Conservation (phyloP, 2,113 vertebrate species). For the Notothenia coriiceps region DNA sequence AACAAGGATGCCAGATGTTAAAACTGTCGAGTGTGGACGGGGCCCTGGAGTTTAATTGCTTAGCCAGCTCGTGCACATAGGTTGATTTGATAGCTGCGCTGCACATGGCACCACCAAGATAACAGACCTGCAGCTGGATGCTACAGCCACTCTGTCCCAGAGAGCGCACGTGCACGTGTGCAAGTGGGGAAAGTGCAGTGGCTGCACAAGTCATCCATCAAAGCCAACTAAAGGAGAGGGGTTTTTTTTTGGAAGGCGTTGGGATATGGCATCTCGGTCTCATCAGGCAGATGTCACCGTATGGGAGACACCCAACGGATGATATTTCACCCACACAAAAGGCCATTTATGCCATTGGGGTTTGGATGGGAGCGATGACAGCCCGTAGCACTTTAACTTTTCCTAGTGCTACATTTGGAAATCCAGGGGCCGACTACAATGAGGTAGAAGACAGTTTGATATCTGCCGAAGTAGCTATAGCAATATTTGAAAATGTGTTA, state of each 20-base stretch:
- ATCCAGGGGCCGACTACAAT: conserved; percentile 15
- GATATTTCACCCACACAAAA: conserved; percentile 64
- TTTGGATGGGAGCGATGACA: conserved; percentile 33
- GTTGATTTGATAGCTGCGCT: conserved; percentile 68
- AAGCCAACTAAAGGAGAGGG: conserved; percentile 59
- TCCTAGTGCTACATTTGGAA: conserved; percentile 19
- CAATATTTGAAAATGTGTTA: conserved; percentile 26
- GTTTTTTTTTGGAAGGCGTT: conserved; percentile 46
- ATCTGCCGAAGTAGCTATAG: conserved; percentile 40
- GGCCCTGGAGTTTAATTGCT: conserved; percentile 71
- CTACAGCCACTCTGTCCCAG: conserved; percentile 20
- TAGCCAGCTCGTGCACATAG: conserved; percentile 62
- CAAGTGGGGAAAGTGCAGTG: conserved; percentile 60
- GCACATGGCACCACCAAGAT: conserved; percentile 58
- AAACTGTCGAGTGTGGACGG: conserved; percentile 60
- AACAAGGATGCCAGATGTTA: conserved; percentile 75
- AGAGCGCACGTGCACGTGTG: conserved; percentile 22
- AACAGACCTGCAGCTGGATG: conserved; percentile 63
- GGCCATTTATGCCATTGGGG: conserved; percentile 58
- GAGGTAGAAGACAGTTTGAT: conserved; percentile 33
- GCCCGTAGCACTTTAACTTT: conserved; percentile 20
- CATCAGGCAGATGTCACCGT: conserved; percentile 75
- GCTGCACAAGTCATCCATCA: conserved; percentile 77
- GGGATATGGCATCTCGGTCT: conserved; percentile 50
- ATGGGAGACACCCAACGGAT: conserved; percentile 46